phyloP scores from a whole-genome alignment of 53 echinoderm and acorn worm species.

The Temnopleurus reevesii region DNA sequence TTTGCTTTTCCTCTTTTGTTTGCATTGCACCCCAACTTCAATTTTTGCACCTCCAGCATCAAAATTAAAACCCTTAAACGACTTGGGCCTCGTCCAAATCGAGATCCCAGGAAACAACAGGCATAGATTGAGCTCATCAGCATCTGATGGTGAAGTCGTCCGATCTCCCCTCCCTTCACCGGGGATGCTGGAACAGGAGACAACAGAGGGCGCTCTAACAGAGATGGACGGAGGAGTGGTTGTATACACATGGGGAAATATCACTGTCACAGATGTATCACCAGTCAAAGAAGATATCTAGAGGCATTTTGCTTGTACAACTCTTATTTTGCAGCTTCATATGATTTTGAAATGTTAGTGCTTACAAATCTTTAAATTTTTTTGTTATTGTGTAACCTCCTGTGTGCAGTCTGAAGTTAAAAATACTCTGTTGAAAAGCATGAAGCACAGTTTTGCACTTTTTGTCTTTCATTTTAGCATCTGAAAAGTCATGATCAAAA shows the following conservation, averaged over 20 bases:
- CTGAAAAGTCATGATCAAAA: too few relatives aligned
- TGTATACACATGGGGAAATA: slow-evolving; percentile 50
- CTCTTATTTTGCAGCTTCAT: not conserved
- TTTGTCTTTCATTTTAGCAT: too few relatives aligned
- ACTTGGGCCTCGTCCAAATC: slow-evolving; percentile 33
- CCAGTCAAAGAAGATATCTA: not conserved
- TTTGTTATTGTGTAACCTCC: not conserved
- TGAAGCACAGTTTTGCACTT: too few relatives aligned
- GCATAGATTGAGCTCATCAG: not conserved
- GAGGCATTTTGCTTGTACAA: not conserved
- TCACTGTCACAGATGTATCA: slow-evolving; percentile 1
- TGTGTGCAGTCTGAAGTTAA: too few relatives aligned
- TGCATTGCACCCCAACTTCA: not conserved
- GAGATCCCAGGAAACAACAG: slow-evolving; percentile 35
- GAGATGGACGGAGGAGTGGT: slow-evolving; percentile 40
- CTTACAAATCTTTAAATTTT: not conserved
- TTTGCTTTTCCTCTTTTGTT: slow-evolving; percentile 26
- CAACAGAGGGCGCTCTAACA: not conserved
- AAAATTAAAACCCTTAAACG: not conserved
- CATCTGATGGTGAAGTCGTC: slow-evolving; percentile 23
- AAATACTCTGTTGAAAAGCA: too few relatives aligned
- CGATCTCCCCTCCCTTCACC: slow-evolving; percentile 30
- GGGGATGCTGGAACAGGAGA: not conserved
- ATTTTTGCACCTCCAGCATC: not conserved
- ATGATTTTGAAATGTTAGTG: slow-evolving; percentile 35